These are phyloP conservation scores for Ricordea florida DNA, from an alignment of 92 coral and sea anemone genomes.

Conservation along the genomic window DNA sequence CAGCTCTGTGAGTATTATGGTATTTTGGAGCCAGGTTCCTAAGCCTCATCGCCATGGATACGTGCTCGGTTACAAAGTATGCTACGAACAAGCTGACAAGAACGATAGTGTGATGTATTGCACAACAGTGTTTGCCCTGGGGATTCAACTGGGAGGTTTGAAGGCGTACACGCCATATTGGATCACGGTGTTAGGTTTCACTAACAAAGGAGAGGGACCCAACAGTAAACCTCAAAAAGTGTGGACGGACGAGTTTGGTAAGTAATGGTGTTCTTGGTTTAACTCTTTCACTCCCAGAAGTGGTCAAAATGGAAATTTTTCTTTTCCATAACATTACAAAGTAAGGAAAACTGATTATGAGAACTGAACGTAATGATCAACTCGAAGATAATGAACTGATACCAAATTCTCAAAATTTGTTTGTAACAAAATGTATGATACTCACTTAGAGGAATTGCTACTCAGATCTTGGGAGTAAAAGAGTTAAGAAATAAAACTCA, in stretches of 20 bases:
- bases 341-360: background rate
- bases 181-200: constrained; percentile 72
- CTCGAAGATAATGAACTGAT: no score
- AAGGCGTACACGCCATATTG: constrained; percentile 67
- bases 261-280: background rate
- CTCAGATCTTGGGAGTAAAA: no score
- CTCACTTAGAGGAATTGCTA: no score
- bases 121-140: constrained; percentile 52
- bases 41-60: constrained; percentile 71
- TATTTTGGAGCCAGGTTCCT: constrained; percentile 69
- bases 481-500: no score
- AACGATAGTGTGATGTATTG: constrained; percentile 45
- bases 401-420: no score
- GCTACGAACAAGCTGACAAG: constrained; percentile 67
- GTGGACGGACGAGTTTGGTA: constrained; percentile 87
- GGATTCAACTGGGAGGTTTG: constrained; percentile 70
- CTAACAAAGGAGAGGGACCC: constrained; percentile 81
- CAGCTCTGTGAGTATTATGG: constrained; percentile 72
- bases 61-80: constrained; percentile 75
- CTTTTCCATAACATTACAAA: background rate
- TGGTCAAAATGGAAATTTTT: background rate
- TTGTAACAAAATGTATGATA: no score
- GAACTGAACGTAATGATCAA: no score
- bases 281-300: background rate
- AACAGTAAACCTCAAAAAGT: constrained; percentile 58